Conservation (phyloP, 1,140 invertebrate species). For the Nebria ingens region DNA sequence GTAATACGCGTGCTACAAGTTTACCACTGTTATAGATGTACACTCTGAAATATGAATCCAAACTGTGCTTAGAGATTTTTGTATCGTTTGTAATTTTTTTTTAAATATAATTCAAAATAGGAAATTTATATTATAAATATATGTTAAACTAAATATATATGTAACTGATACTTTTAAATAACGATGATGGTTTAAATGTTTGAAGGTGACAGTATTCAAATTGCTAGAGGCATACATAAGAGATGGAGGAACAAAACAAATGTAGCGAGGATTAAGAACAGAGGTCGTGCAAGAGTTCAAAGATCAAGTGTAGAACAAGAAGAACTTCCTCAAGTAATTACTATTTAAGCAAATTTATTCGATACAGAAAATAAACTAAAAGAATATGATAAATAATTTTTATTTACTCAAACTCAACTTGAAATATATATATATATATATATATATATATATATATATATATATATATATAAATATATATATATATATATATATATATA, state of each 20-base stretch:
- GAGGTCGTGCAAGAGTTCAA: not conserved
- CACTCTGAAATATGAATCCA: too few relatives aligned
- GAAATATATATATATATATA: not conserved
- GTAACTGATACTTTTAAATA: too few relatives aligned
- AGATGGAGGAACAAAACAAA: not conserved
- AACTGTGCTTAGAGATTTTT: too few relatives aligned
- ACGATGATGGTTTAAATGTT: not conserved
- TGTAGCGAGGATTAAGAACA: not conserved
- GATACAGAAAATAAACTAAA: not conserved
- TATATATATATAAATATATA: not conserved
- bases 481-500: not conserved
- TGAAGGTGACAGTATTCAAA: not conserved
- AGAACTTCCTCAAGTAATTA: not conserved
- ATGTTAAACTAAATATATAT: too few relatives aligned
- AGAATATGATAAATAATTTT: not conserved
- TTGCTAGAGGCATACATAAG: not conserved
- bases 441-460: not conserved
- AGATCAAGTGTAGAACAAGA: not conserved
- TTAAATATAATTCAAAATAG: too few relatives aligned
- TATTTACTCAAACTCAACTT: not conserved
- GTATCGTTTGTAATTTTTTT: too few relatives aligned
- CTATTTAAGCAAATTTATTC: not conserved
- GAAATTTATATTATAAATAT: too few relatives aligned
- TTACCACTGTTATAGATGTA: too few relatives aligned
- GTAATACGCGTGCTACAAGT: too few relatives aligned